Base-by-base conservation (phyloP, 2,888 invertebrate genomes). In the Plusia festucae region DNA sequence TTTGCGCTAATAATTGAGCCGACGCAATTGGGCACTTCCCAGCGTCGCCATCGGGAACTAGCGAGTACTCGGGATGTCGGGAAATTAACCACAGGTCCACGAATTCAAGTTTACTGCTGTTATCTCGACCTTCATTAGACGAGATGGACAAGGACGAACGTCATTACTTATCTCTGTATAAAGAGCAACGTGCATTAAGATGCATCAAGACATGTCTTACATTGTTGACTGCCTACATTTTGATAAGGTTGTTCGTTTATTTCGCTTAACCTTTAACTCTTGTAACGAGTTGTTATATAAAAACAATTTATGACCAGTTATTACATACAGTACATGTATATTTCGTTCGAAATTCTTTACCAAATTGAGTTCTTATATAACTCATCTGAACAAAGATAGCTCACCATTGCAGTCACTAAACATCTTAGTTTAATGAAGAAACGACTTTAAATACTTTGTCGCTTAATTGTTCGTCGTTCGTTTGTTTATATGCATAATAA, bases 1-100 rank as follows among this genome's bases (percentile, higher is more conserved):
- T 75, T 70, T 62, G 81, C 79, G 70, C 46, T 49, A 83, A 83
- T 88, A 85, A 87, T 85, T 88, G 86, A 63, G 80, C 56, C 82
- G 85, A 84, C 83, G 85, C 85, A 90, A 89, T 85, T 85, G 82
- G 77, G 76, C 79, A 79, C 80, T 79, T 87, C 85, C 85, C 85
- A 81, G 65, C 56, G 59, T 51, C 66, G 30, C 57, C 61, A 77
- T 69, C 73, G 70, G 65, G 54, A 55, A 70, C 67, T 76, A 64
- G 76, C 65, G 63, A 20, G 40, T n/a, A 40, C 40, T 40, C 20
- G 46, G 18, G 18, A 68, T 68, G 80, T 55, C 69, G 64, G 70
- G 57, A 71, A 71, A 77, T 73, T 68, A 79, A 53, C 32, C 56
- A 58, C 58, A 68, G 64, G 65, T 73, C 55, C 65, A 82, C 65